Evolutionary conservation across 2,113 vertebrate species (phyloP), one percentile per base, ranked within the genome.

Genomic region (Miniopterus natalensis): DNA sequence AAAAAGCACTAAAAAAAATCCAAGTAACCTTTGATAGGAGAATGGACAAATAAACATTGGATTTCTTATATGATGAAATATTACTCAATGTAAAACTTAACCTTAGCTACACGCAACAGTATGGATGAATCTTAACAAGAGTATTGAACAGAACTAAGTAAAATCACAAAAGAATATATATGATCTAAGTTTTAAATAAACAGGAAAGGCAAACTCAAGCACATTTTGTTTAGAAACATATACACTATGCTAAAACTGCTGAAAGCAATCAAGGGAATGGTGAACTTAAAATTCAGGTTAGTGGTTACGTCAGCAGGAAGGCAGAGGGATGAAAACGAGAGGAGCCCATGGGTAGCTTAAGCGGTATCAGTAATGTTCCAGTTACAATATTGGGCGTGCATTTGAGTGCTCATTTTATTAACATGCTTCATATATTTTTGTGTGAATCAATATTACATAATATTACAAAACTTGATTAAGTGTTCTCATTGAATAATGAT

Each of bases 31-130:
- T 53, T 18, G 14, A 49, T 36, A 51, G 14, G 23, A 83, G 20
- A 70, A 78, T 61, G 20, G n/a, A 21, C 74, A 59, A 94, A 49
- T 59, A 36, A 55, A 49, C 29, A 42, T 13, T 63, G 31, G 3
- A 9, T 75, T 75, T 63, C 27, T 71, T 47, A 59, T 55, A n/a
- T 90, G 3, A 51, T n/a, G 57, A 89, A 77, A 5, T 87, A 70
- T 85, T 75, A 70, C 7, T 80, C 20, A 74, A 2, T 40, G n/a
- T 95, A 31, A 85, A 80, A 80, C 51, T 88, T 66, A 80, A 68
- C 45, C 12, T 83, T 27, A n/a, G 40, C 17, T 78, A 15, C 23
- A 45, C 51, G 55, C 9, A 36, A 21, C 18, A 21, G 13, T n/a
- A 23, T 1, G 11, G 57, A 36, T 65, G 27, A 57, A 27, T 74